Conservation (phyloP, 2,113 vertebrate genomes). For the Mesembrinibis cayennensis region DNA sequence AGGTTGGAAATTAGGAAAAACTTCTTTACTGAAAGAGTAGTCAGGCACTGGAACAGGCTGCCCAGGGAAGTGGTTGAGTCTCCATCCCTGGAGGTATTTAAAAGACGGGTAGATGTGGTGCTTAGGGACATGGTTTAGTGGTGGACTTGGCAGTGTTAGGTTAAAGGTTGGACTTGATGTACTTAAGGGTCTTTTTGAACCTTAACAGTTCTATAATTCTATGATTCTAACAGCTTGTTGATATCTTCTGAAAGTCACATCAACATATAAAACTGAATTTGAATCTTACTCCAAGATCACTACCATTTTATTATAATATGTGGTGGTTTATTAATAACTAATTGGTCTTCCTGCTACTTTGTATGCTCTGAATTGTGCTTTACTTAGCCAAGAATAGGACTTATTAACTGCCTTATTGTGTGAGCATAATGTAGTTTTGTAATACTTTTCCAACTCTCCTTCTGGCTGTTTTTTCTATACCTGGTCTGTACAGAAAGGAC, state of each 20-base stretch:
- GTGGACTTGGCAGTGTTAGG: too few relatives aligned
- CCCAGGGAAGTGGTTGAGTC: too few relatives aligned
- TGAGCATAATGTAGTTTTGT: neutral
- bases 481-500: neutral
- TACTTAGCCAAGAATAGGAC: neutral
- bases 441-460: neutral
- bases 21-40: too few relatives aligned
- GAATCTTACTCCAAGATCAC: neutral
- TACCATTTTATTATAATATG: neutral
- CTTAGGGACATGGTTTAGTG: too few relatives aligned
- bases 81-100: too few relatives aligned
- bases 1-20: too few relatives aligned
- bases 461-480: neutral
- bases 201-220: too few relatives aligned
- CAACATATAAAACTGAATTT: neutral
- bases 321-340: neutral
- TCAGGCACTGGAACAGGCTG: too few relatives aligned
- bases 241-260: neutral
- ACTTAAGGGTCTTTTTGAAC: too few relatives aligned
- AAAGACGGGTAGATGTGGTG: too few relatives aligned
- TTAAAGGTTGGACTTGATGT: too few relatives aligned
- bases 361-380: neutral
- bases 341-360: neutral
- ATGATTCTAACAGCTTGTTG: neutral
- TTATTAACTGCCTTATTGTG: neutral